Conservation (phyloP, 2,888 invertebrate genomes). For the Parapristionchus giblindavisi region DNA sequence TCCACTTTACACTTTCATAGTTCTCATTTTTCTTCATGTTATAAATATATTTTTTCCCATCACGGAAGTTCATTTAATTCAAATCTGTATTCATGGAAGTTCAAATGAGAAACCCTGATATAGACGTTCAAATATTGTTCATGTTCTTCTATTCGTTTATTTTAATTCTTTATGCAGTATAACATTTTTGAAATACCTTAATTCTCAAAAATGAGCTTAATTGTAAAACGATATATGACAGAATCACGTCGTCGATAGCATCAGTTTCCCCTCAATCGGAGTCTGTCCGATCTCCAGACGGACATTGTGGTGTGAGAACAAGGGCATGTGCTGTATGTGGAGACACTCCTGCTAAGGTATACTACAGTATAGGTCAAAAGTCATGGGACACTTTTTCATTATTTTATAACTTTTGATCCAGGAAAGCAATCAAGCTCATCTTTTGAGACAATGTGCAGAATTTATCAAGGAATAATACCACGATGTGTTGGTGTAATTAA, state of each 20-base stretch:
- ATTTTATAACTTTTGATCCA: too few species aligned
- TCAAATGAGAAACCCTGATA: neutral
- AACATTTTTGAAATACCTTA: neutral
- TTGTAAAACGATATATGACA: conserved; percentile 1
- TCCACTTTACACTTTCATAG: neutral
- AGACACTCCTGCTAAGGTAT: conserved; percentile 62
- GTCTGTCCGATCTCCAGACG: neutral
- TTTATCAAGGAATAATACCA: too few species aligned
- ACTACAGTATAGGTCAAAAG: too few species aligned
- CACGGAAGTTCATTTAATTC: neutral
- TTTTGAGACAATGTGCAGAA: too few species aligned
- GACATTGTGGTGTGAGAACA: neutral
- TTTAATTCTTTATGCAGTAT: neutral
- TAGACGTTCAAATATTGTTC: neutral
- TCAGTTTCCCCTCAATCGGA: conserved; percentile 17
- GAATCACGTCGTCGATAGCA: neutral
- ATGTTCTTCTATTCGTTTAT: neutral
- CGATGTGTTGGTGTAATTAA: too few species aligned
- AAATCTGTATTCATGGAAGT: neutral
- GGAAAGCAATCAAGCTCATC: too few species aligned
- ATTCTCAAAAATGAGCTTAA: conserved; percentile 10
- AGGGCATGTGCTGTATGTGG: conserved; percentile 62
- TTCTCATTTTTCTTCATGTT: conserved; percentile 15
- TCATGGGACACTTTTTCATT: neutral
- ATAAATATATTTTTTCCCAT: neutral